These are phyloP conservation scores for Sphecodes monilicornis DNA, from an alignment of 2,888 invertebrate species.

Conservation along the genomic window DNA sequence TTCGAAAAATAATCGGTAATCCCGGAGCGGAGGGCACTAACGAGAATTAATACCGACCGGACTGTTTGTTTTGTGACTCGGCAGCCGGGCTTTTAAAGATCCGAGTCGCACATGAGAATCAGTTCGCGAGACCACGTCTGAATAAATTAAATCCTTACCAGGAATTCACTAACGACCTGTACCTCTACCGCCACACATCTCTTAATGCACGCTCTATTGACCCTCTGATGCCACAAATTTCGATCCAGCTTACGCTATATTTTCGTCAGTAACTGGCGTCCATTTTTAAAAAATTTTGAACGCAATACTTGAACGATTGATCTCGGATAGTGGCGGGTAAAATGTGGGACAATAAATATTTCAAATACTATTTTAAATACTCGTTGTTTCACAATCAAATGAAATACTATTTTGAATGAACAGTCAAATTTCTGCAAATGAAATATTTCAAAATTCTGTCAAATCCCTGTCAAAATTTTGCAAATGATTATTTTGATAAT, in stretches of 20 bases:
- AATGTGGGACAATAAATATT: too few species aligned
- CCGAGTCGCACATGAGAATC: conserved; percentile 65
- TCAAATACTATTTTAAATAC: too few species aligned
- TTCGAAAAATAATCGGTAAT: conserved; percentile 61
- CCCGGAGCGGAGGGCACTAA: conserved; percentile 55
- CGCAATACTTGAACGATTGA: background rate
- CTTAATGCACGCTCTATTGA: conserved; percentile 65
- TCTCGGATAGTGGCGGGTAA: too few species aligned
- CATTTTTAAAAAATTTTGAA: background rate
- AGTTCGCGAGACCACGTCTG: conserved; percentile 66
- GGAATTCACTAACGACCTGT: conserved; percentile 79
- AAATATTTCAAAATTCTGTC: too few species aligned
- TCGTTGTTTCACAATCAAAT: too few species aligned
- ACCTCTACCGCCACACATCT: conserved; percentile 66
- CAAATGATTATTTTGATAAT: too few species aligned
- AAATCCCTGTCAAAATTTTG: too few species aligned
- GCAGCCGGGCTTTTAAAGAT: conserved; percentile 63
- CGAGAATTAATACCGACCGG: conserved; percentile 69
- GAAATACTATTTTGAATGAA: too few species aligned
- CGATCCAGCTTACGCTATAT: background rate
- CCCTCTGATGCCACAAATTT: conserved; percentile 33
- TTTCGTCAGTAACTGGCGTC: background rate
- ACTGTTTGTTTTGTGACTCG: conserved; percentile 65
- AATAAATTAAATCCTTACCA: conserved; percentile 81
- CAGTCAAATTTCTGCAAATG: too few species aligned